phyloP scores from a whole-genome alignment of 2,888 invertebrate genomes.

The Heliconius ethilla region DNA sequence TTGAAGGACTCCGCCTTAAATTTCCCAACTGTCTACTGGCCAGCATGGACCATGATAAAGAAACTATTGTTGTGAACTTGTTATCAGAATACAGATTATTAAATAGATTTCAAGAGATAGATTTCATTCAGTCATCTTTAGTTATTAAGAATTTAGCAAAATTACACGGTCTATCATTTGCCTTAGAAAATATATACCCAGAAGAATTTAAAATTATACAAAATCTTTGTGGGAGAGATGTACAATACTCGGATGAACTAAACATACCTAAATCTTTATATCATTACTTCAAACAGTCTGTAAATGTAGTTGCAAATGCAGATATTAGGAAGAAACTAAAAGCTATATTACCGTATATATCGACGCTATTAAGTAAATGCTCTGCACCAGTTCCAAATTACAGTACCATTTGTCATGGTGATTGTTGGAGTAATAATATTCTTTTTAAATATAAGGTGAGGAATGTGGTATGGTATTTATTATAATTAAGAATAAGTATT shows the following conservation, averaged over 20 bases:
- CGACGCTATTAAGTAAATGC: constrained; percentile 58
- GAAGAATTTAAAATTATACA: constrained; percentile 56
- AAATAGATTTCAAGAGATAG: constrained; percentile 57
- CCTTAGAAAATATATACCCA: constrained; percentile 55
- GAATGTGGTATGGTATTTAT: constrained; percentile 29
- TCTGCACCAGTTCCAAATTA: constrained; percentile 48
- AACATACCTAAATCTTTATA: constrained; percentile 56
- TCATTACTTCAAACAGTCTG: constrained; percentile 60
- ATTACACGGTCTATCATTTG: constrained; percentile 65
- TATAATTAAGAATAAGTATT: background rate
- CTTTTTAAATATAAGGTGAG: constrained; percentile 61
- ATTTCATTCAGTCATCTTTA: constrained; percentile 57
- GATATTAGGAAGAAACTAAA: constrained; percentile 54
- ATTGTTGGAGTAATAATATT: constrained; percentile 70
- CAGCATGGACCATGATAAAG: constrained; percentile 57
- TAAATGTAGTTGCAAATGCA: constrained; percentile 57
- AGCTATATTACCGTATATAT: constrained; percentile 55
- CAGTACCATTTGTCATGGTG: constrained; percentile 66
- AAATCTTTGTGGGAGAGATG: constrained; percentile 55
- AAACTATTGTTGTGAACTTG: constrained; percentile 55
- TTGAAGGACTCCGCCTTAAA: constrained; percentile 67
- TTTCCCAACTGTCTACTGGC: constrained; percentile 63
- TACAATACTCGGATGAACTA: constrained; percentile 61
- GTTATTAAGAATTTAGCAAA: constrained; percentile 67
- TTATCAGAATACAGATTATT: constrained; percentile 49